phyloP scores from a whole-genome alignment of 2,113 vertebrate genomes.

The Myrmecobius fasciatus region DNA sequence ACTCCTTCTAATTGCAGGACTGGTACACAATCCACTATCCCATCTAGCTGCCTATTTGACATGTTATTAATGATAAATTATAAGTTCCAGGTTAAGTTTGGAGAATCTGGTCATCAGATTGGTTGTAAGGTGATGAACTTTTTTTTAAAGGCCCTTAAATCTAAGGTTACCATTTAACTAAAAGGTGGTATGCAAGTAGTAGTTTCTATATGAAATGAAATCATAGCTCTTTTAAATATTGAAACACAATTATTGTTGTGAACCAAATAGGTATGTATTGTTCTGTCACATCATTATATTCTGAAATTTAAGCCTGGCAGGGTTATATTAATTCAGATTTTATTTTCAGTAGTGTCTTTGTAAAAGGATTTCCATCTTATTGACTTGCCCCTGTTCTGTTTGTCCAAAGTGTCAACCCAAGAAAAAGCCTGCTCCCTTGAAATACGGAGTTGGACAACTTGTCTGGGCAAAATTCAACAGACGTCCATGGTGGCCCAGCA shows the following conservation, averaged over 20 bases:
- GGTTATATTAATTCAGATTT: not conserved
- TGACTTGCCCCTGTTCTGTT: constrained; percentile 77
- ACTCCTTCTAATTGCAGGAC: not conserved
- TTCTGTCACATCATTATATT: not conserved
- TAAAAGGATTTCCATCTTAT: constrained; percentile 72
- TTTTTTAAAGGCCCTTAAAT: not conserved
- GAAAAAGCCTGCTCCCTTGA: constrained; percentile 89
- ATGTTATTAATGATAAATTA: not conserved
- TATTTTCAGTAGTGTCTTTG: constrained; percentile 32
- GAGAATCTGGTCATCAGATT: not conserved
- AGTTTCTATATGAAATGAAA: not conserved
- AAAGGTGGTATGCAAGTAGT: too few relatives aligned
- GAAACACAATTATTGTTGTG: not conserved
- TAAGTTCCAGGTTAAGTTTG: not conserved
- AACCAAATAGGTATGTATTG: not conserved
- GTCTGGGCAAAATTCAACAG: constrained; percentile 98
- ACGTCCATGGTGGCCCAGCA: constrained; percentile 98
- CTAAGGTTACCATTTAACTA: not conserved
- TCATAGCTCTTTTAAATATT: not conserved
- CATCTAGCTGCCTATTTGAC: not conserved
- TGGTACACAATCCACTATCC: not conserved
- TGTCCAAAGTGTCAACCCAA: constrained; percentile 85
- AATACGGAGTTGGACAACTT: constrained; percentile 94
- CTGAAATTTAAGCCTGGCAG: not conserved
- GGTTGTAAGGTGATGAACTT: not conserved